Percentiles rank a stretch among this genome's conserved stretches.
These are phyloP conservation scores for Heloderma charlesbogerti DNA, from an alignment of 2,113 vertebrate species.

Conservation along the genomic window DNA sequence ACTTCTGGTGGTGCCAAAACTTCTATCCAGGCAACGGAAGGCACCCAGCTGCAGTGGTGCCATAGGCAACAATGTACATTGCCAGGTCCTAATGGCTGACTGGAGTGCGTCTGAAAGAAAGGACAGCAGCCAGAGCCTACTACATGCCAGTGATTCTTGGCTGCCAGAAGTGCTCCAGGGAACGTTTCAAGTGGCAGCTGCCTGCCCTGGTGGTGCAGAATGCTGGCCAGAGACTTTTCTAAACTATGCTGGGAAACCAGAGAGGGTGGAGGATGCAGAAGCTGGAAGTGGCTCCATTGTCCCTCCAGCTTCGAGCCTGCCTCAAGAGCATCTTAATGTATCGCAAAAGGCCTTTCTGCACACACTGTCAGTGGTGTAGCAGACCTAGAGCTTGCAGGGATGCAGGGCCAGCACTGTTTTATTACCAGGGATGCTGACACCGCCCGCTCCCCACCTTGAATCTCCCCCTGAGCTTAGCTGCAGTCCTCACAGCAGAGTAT, in stretches of 20 bases:
- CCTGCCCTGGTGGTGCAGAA: neutral
- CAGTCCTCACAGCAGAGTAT: no score
- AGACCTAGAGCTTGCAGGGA: no score
- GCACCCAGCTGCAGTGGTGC: neutral
- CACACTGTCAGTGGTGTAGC: no score
- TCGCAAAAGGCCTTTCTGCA: no score
- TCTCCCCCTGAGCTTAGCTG: no score
- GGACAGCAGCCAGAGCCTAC: neutral
- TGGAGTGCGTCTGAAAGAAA: neutral
- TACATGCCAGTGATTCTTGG: neutral
- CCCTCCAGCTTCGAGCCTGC: neutral
- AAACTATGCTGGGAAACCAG: neutral
- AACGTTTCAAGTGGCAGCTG: neutral
- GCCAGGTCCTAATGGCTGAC: neutral
- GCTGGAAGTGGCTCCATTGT: neutral
- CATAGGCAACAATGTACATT: neutral
- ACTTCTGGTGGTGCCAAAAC: neutral
- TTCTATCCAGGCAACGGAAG: neutral
- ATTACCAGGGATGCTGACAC: no score
- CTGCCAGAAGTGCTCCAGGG: conserved; percentile 9
- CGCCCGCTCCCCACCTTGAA: no score
- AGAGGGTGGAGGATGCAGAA: neutral
- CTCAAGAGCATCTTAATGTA: neutral
- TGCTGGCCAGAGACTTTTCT: neutral
- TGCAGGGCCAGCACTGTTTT: no score